phyloP scores from a whole-genome alignment of 2,888 invertebrate species.

The Ormyrus labotus region DNA sequence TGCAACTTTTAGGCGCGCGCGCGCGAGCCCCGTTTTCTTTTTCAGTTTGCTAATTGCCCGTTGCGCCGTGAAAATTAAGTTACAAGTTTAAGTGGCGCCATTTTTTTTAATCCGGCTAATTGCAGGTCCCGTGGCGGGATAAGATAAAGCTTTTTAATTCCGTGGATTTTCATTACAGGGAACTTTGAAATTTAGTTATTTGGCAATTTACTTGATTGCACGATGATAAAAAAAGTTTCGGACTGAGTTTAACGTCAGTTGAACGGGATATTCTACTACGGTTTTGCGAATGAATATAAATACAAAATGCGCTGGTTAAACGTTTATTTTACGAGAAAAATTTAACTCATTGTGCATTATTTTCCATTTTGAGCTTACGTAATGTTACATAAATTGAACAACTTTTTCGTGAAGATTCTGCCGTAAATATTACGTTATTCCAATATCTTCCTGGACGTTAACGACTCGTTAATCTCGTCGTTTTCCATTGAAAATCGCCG shows the following conservation, averaged over 20 bases:
- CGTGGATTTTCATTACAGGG: not conserved
- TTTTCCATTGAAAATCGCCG: conserved; percentile 4
- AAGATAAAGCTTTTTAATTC: not conserved
- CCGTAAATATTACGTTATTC: conserved; percentile 4
- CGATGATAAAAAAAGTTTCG: not conserved
- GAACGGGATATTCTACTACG: too few species aligned
- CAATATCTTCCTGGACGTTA: not conserved
- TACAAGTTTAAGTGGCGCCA: not conserved
- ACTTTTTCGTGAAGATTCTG: too few species aligned
- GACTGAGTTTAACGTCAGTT: too few species aligned
- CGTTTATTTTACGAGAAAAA: not conserved
- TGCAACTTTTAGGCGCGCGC: conserved; percentile 12
- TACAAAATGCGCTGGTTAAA: not conserved
- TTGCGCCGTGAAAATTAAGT: not conserved
- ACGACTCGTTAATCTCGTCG: not conserved
- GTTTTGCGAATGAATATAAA: too few species aligned
- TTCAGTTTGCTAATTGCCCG: conserved; percentile 14
- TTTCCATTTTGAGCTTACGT: too few species aligned
- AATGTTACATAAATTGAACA: too few species aligned
- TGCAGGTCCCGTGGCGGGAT: too few species aligned
- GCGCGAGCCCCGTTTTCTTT: conserved; percentile 4
- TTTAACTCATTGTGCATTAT: too few species aligned
- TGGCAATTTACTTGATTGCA: not conserved
- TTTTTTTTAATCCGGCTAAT: too few species aligned
- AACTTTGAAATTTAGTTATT: not conserved